Conservation (phyloP, 2,888 invertebrate species). For the Druceiella hillmani region DNA sequence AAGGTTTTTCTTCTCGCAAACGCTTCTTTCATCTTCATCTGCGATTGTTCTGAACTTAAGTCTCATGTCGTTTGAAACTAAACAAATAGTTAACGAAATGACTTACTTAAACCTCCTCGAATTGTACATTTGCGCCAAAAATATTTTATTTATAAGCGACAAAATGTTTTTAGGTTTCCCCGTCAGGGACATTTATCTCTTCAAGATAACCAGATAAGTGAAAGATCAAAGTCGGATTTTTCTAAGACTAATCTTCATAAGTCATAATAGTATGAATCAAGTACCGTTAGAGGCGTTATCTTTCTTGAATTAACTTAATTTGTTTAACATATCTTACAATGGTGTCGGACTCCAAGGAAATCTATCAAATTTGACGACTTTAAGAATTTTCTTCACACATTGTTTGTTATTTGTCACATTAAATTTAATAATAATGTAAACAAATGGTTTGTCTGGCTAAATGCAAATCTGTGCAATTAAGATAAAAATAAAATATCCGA, state of each 20-base stretch:
- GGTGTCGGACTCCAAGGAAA: conserved; percentile 76
- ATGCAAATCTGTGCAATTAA: too few relatives aligned
- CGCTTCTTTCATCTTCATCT: too few relatives aligned
- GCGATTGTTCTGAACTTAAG: conserved; percentile 45
- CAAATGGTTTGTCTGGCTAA: too few relatives aligned
- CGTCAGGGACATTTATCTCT: conserved; percentile 72
- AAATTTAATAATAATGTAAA: too few relatives aligned
- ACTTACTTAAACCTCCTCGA: conserved; percentile 41
- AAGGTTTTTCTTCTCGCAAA: conserved; percentile 34
- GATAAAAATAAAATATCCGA: too few relatives aligned
- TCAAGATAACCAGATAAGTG: conserved; percentile 68
- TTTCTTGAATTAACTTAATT: conserved; percentile 71
- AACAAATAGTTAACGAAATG: conserved; percentile 35
- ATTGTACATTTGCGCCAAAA: conserved; percentile 41
- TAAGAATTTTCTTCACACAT: too few relatives aligned
- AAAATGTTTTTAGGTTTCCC: conserved; percentile 71
- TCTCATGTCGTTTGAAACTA: conserved; percentile 38
- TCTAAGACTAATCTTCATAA: conserved; percentile 68
- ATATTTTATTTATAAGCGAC: conserved; percentile 52
- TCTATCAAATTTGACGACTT: conserved; percentile 71
- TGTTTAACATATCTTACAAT: conserved; percentile 81
- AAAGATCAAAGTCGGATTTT: conserved; percentile 81
- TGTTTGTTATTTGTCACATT: too few relatives aligned
- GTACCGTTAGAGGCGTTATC: conserved; percentile 80
- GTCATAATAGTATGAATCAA: conserved; percentile 73